Percentiles rank a stretch among this genome's conserved stretches.
Conservation (phyloP, 1,140 invertebrate species). For the Eriosoma lanigerum region DNA sequence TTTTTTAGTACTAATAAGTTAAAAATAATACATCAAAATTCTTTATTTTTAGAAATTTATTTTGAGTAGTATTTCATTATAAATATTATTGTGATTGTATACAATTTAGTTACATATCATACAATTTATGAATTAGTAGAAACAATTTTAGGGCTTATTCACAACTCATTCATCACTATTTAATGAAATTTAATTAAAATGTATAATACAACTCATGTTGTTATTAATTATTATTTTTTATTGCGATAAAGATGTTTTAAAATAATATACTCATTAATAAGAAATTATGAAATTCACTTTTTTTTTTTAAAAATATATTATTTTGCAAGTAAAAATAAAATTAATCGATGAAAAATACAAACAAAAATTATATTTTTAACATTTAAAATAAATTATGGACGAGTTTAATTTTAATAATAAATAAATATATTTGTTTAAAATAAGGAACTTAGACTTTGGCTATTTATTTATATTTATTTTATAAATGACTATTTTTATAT, state of each 20-base stretch:
- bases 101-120: not conserved
- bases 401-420: not conserved
- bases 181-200: not conserved
- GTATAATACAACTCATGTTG: too few species aligned
- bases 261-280: not conserved
- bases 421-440: not conserved
- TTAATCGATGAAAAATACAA: not conserved
- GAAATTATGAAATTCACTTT: not conserved
- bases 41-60: not conserved
- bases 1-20: not conserved
- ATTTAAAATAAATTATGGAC: not conserved
- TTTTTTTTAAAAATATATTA: not conserved
- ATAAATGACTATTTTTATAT: not conserved
- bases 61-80: too few species aligned
- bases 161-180: not conserved
- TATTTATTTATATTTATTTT: not conserved
- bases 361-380: not conserved
- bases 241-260: not conserved
- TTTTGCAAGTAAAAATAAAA: not conserved
- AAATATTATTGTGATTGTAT: too few species aligned
- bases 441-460: slow-evolving; percentile 5
- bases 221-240: not conserved
- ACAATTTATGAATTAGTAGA: not conserved
- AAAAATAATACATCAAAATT: not conserved
- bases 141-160: not conserved